Evolutionary conservation across 2,888 invertebrate genomes (phyloP).

Genomic region (Nomada ferruginata): DNA sequence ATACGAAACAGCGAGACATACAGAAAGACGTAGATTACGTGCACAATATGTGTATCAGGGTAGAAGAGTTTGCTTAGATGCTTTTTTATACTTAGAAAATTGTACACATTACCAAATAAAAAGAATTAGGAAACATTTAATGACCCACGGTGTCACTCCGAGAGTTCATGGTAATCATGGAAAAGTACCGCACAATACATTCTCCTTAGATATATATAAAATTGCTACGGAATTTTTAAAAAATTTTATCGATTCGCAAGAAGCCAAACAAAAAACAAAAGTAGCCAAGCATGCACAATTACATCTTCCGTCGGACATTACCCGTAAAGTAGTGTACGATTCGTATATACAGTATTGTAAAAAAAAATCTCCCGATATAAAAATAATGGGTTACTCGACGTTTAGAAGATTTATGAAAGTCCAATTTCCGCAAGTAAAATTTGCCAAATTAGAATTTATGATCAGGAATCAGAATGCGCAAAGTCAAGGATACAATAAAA

Average conservation of each 20-base stretch:
- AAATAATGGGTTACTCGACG: constrained; percentile 92
- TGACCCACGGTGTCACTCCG: constrained; percentile 92
- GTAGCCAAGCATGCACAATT: constrained; percentile 85
- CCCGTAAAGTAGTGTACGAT: constrained; percentile 90
- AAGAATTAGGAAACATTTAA: constrained; percentile 91
- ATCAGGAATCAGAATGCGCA: constrained; percentile 66
- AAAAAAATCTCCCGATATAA: constrained; percentile 89
- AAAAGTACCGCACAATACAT: constrained; percentile 92
- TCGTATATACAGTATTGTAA: constrained; percentile 91
- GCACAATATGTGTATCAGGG: constrained; percentile 92
- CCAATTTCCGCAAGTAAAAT: constrained; percentile 91
- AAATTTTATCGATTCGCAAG: constrained; percentile 89
- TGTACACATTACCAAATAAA: constrained; percentile 92
- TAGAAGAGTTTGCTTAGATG: constrained; percentile 90
- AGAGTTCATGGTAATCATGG: constrained; percentile 92
- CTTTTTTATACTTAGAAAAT: constrained; percentile 91
- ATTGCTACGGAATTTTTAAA: constrained; percentile 91
- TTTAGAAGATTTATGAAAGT: constrained; percentile 93
- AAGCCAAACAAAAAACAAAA: constrained; percentile 85
- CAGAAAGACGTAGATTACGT: constrained; percentile 89
- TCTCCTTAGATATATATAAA: constrained; percentile 91
- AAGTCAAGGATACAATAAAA: constrained; percentile 51
- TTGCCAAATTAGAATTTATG: constrained; percentile 86
- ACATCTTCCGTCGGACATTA: constrained; percentile 86
- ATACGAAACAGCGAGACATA: constrained; percentile 89